Evolutionary conservation across 2,888 invertebrate species (phyloP), one percentile per base, ranked within the genome.

Genomic region (Athrips mouffetella): DNA sequence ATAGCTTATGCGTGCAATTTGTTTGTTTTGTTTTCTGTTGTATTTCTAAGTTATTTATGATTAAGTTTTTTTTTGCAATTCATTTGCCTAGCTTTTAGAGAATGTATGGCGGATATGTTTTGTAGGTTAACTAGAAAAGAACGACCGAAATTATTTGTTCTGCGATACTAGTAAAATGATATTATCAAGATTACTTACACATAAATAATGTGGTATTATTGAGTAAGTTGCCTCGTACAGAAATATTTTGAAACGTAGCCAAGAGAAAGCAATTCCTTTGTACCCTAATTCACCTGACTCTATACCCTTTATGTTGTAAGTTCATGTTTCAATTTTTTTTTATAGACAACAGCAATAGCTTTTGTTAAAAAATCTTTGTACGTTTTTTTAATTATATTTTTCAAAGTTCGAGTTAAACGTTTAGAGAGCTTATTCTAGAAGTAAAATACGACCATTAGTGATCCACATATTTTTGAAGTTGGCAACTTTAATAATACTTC

Each of bases 1-100:
- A 45, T 45, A 53, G 53, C 53, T 53, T 52, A 41, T 7, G 49
- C 49, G 53, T 53, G 53, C 53, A 53, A 53, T 53, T 48, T 39
- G 33, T 39, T 21, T 15, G 42, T 48, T 49, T 39, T 42, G 45
- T 15, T 18, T 21, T 13, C 37, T 27, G 30, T 46, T 42, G 23
- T 37, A 11, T 30, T 45, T 31, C 30, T 33, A 23, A 13, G 33
- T 45, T 18, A 25, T 8, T 8, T 25, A 35, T 18, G 23, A 8
- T 29, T 8, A 48, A n/a, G 15, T 53, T 54, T 52, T 45, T 57
- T 50, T 63, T 31, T 54, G 53, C 50, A 33, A 29, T 37, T 53
- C 44, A 44, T 41, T 47, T 45, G 44, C 48, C 15, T 44, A 48
- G 45, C 37, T 45, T 48, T 44, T 31, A 11, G 8, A 5, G 7